A percentile compares a stretch with the other conserved stretches of the same genome.
Conservation (phyloP, 2,888 invertebrate species). For the Coelinius sp. region DNA sequence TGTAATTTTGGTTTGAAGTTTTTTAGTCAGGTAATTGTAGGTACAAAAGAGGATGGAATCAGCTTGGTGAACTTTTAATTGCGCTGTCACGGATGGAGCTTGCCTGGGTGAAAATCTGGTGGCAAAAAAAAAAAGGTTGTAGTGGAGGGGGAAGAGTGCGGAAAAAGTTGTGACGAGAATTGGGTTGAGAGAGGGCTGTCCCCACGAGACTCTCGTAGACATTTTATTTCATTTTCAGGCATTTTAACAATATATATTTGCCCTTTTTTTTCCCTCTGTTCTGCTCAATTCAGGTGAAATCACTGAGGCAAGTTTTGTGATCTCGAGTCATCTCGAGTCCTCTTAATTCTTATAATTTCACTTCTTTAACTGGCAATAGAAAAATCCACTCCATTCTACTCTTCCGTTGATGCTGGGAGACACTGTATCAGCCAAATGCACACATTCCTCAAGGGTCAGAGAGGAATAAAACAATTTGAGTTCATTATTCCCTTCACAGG, state of each 20-base stretch:
- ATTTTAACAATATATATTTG: slow-evolving; percentile 8
- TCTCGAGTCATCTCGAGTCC: neutral
- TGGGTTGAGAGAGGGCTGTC: slow-evolving; percentile 14
- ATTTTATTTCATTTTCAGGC: slow-evolving; percentile 29
- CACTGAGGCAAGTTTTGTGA: neutral
- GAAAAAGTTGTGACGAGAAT: slow-evolving; percentile 30
- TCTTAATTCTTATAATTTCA: slow-evolving; percentile 5
- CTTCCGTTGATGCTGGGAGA: neutral
- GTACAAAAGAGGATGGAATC: slow-evolving; percentile 22
- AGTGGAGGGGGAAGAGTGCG: neutral
- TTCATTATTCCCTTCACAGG: neutral
- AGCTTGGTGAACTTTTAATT: slow-evolving; percentile 37
- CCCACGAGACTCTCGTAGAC: slow-evolving; percentile 29
- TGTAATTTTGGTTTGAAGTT: neutral
- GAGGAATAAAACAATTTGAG: neutral
- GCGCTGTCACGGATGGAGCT: slow-evolving; percentile 24
- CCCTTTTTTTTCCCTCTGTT: neutral
- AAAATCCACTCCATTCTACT: neutral
- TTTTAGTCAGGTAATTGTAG: slow-evolving; percentile 19
- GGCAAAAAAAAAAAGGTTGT: neutral
- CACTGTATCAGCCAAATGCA: neutral
- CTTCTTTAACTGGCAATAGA: neutral
- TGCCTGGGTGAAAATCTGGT: slow-evolving; percentile 5
- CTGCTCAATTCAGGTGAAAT: neutral
- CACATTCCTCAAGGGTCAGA: neutral